phyloP scores from a whole-genome alignment of 2,113 vertebrate species.

The Carollia perspicillata region DNA sequence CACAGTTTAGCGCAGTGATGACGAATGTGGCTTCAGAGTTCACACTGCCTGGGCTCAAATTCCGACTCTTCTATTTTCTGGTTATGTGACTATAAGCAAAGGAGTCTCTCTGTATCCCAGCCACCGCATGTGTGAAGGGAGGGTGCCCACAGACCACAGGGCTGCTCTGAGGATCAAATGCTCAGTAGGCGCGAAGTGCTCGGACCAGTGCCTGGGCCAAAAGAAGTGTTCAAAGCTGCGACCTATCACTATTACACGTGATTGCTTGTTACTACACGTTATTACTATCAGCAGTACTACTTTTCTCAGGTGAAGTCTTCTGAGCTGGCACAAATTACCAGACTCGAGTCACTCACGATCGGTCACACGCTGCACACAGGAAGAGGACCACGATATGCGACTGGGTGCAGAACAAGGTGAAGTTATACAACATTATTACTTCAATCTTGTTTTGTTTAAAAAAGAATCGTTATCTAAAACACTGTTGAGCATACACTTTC shows the following conservation, averaged over 20 bases:
- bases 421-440: background rate
- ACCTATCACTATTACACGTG: background rate
- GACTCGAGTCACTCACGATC: background rate
- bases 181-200: background rate
- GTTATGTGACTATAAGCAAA: background rate
- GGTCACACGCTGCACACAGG: background rate
- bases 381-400: background rate
- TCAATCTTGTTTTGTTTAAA: background rate
- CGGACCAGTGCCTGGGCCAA: background rate
- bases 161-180: background rate
- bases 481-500: background rate
- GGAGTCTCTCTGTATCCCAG: background rate
- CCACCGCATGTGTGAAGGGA: background rate
- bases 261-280: background rate
- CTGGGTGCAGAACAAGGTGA: background rate
- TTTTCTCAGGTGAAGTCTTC: background rate
- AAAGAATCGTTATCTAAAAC: background rate
- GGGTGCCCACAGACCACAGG: background rate
- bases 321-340: background rate
- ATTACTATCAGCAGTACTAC: background rate
- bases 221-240: background rate
- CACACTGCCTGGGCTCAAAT: background rate
- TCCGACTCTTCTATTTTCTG: background rate
- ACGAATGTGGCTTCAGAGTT: background rate
- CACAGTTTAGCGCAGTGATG: background rate